phyloP scores from a whole-genome alignment of 2,113 vertebrate genomes.

The Mirza zaza region DNA sequence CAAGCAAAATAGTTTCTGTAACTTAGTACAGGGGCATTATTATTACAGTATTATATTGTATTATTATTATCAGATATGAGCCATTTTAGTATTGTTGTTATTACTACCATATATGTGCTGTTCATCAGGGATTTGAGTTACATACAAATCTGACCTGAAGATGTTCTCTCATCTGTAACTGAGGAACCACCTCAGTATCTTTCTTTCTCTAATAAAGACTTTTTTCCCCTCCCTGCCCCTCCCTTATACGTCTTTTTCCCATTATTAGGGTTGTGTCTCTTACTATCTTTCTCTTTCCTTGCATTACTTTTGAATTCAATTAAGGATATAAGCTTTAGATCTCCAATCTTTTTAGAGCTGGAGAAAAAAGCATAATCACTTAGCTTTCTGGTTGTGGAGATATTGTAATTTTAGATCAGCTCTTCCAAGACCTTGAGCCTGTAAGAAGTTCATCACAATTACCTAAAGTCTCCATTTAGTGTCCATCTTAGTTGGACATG shows the following conservation, averaged over 20 bases:
- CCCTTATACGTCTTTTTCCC: not conserved
- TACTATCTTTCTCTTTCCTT: not conserved
- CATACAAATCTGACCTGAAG: no score
- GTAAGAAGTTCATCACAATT: not conserved
- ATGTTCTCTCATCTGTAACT: no score
- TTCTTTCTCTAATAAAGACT: not conserved
- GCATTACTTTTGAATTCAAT: not conserved
- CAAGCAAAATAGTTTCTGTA: no score
- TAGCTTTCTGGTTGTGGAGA: not conserved
- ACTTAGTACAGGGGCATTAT: no score
- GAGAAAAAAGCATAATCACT: not conserved
- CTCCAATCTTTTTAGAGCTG: not conserved
- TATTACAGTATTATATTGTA: no score
- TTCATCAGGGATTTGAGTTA: no score
- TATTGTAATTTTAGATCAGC: slow-evolving; percentile 34
- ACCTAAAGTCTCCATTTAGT: not conserved
- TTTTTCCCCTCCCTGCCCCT: not conserved
- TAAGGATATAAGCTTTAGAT: not conserved
- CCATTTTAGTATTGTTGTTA: no score
- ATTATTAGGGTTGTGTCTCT: not conserved
- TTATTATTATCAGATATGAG: no score
- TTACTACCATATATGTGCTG: no score
- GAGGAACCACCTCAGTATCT: not conserved
- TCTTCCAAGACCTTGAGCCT: not conserved
- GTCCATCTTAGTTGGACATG: not conserved